Evolutionary conservation across 1,140 invertebrate genomes (phyloP).

Genomic region (Magallana ariakensis): DNA sequence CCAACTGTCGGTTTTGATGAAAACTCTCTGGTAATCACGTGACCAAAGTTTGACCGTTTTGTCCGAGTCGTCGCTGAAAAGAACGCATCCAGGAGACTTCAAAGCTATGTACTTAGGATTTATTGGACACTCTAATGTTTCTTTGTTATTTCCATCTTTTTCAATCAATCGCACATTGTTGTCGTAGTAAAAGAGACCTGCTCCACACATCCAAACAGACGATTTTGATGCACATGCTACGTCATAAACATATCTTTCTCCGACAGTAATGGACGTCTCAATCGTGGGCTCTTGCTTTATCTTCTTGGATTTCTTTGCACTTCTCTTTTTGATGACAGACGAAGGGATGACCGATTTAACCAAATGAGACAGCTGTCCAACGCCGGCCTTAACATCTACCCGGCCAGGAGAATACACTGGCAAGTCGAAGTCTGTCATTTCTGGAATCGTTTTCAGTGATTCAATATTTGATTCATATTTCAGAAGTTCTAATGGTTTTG

Average conservation of each 20-base stretch:
- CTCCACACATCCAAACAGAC: constrained; percentile 22
- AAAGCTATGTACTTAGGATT: constrained; percentile 6
- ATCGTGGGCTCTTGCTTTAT: background rate
- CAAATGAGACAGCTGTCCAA: background rate
- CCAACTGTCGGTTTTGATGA: background rate
- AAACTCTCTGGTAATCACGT: background rate
- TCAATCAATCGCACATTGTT: constrained; percentile 1
- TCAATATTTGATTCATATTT: background rate
- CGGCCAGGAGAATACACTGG: background rate
- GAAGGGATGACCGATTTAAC: background rate
- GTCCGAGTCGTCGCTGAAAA: background rate
- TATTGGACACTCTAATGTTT: constrained; percentile 1
- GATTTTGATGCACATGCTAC: background rate
- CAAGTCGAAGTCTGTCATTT: constrained; percentile 12
- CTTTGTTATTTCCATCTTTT: background rate
- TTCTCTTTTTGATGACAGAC: background rate
- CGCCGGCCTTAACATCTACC: background rate
- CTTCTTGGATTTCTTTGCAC: background rate
- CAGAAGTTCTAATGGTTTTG: background rate
- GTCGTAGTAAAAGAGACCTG: constrained; percentile 10
- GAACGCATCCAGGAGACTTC: background rate
- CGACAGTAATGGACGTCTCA: background rate
- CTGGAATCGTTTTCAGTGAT: background rate
- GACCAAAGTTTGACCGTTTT: constrained; percentile 17
- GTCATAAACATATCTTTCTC: background rate